Base-by-base conservation (phyloP, 2,113 vertebrate species). In the Salvelinus alpinus region DNA sequence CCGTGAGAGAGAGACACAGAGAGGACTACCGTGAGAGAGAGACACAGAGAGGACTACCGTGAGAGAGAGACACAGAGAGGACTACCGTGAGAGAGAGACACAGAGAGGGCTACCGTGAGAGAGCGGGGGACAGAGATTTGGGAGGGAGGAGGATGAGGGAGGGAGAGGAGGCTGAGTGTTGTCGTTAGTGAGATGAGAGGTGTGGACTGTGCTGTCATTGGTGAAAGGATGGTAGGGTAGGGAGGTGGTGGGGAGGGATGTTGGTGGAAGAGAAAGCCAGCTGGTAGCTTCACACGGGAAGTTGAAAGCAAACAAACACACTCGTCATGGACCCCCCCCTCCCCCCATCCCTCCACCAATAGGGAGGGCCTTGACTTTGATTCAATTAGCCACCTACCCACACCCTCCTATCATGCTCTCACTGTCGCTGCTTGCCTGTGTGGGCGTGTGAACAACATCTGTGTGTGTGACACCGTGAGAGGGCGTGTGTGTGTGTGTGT, bases 341-440 rank as follows among this genome's bases (percentile, higher is more conserved):
- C 73, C 22, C 24, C 66, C 7, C 13, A 5, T 34, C 31, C 31
- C 31, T 6, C 31, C 31, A 34, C 31, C 77, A 69, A 38, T 34
- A 34, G 38, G 78, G 69, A 73, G 88, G 80, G 81, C 80, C 75
- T 82, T 78, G 87, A 90, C 87, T 89, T 86, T 88, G 82, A 91
- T 89, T 90, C 86, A 86, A 72, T 91, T 85, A 92, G 84, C 81
- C 87, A 75, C 78, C 51, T 82, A 57, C 80, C 71, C 38, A 44
- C 2, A 9, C 73, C 78, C 81, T 76, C 59, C n/a, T 69, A 38
- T 68, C 60, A 48, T 74, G 18, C 75, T 12, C 80, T 48, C 78
- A 18, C 38, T 3, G 11, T 12, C 59, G 5, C 78, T 72, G 73
- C 64, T 74, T 82, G 82, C 78, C 83, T 85, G 89, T 89, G 89